These are phyloP conservation scores for Caerostris extrusa DNA, from an alignment of 1,140 invertebrate species.

Conservation along the genomic window DNA sequence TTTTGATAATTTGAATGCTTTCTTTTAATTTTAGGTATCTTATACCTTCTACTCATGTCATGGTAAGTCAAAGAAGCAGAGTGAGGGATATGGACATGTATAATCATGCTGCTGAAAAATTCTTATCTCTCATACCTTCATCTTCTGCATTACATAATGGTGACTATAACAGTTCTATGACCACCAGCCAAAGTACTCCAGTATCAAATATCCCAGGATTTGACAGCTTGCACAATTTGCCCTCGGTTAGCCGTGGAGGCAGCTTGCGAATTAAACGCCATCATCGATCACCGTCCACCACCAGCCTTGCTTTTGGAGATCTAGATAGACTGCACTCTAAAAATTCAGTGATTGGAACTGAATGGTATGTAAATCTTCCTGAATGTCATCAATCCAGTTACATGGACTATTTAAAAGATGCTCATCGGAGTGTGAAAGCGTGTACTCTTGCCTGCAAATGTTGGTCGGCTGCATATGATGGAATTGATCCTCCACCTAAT, in stretches of 20 bases:
- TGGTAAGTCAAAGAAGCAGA: constrained; percentile 89
- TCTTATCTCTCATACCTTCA: constrained; percentile 89
- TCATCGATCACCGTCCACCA: constrained; percentile 70
- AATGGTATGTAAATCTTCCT: constrained; percentile 36
- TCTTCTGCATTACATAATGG: constrained; percentile 80
- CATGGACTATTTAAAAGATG: constrained; percentile 87
- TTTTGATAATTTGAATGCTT: not conserved
- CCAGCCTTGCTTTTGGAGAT: constrained; percentile 77
- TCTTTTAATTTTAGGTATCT: constrained; percentile 84
- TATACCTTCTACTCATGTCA: constrained; percentile 93
- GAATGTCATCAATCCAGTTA: constrained; percentile 79
- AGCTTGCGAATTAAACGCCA: constrained; percentile 74
- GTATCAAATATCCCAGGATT: constrained; percentile 4
- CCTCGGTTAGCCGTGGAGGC: constrained; percentile 48
- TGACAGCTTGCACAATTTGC: constrained; percentile 6
- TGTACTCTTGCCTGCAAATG: constrained; percentile 87
- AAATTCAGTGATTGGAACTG: not conserved
- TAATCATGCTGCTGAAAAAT: constrained; percentile 88
- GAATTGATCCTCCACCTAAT: constrained; percentile 83
- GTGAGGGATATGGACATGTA: constrained; percentile 91
- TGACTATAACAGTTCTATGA: constrained; percentile 78
- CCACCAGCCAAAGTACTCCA: constrained; percentile 77
- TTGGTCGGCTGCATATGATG: constrained; percentile 91
- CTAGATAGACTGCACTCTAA: constrained; percentile 48
- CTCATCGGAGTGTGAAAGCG: constrained; percentile 87